A percentile compares a stretch with the other conserved stretches of the same genome.
Conservation (phyloP, 2,888 invertebrate species). For the Drosophila merina region DNA sequence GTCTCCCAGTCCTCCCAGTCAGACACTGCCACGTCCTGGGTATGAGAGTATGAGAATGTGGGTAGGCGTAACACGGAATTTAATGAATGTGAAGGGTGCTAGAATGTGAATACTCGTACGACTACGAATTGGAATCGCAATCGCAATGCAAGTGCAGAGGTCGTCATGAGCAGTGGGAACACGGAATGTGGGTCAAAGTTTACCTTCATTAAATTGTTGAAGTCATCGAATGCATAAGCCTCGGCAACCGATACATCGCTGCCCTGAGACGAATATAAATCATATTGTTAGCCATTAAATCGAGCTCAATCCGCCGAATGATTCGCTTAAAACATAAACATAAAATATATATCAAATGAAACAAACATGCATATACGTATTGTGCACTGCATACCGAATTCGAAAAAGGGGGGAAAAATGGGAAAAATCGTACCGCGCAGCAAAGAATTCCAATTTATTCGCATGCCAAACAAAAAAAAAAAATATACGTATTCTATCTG, state of each 20-base stretch:
- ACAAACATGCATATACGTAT: conserved; percentile 46
- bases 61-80: conserved; percentile 53
- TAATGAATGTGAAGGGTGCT: conserved; percentile 48
- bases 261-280: conserved; percentile 82
- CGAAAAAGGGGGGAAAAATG: not conserved
- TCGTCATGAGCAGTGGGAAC: conserved; percentile 5
- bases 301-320: conserved; percentile 18
- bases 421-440: conserved; percentile 16
- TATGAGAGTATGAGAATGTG: conserved; percentile 4
- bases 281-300: conserved; percentile 48
- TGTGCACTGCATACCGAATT: conserved; percentile 44
- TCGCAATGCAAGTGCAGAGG: conserved; percentile 36
- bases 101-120: conserved; percentile 43
- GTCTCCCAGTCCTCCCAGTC: not conserved
- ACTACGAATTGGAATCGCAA: conserved; percentile 20
- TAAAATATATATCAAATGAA: conserved; percentile 33
- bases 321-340: conserved; percentile 39
- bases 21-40: not conserved
- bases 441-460: conserved; percentile 44
- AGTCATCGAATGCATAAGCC: conserved; percentile 87
- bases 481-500: conserved; percentile 22
- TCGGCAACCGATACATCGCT: conserved; percentile 88
- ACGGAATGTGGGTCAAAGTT: conserved; percentile 69
- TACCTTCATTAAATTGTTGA: conserved; percentile 87
- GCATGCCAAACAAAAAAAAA: conserved; percentile 39